Percentiles rank a stretch among this genome's conserved stretches.
Evolutionary conservation across 2,888 invertebrate genomes (phyloP).

Genomic region (Spatulosminthurus flaviceps): DNA sequence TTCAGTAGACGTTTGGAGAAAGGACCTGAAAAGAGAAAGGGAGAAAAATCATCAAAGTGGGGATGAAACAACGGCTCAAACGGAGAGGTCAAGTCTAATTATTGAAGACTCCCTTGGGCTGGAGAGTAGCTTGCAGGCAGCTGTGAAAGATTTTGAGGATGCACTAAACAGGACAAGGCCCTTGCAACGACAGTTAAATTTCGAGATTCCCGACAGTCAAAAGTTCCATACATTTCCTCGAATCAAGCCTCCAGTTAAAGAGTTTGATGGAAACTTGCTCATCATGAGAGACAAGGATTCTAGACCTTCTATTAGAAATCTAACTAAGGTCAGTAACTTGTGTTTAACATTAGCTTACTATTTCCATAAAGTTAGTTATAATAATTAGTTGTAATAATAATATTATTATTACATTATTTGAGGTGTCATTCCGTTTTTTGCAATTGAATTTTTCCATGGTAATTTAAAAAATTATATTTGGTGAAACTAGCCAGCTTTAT

Average conservation of each 20-base stretch:
- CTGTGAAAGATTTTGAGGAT: slow-evolving; percentile 77
- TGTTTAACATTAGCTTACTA: no score
- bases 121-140: slow-evolving; percentile 64
- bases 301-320: slow-evolving; percentile 34
- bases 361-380: no score
- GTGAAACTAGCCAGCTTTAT: no score
- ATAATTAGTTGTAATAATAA: no score
- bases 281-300: slow-evolving; percentile 34
- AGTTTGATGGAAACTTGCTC: slow-evolving; percentile 27
- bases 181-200: slow-evolving; percentile 53
- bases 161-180: slow-evolving; percentile 71
- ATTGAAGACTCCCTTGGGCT: slow-evolving; percentile 10
- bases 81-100: background rate
- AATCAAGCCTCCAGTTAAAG: slow-evolving; percentile 52
- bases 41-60: slow-evolving; percentile 27
- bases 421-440: background rate
- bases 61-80: background rate
- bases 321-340: no score
- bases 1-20: slow-evolving; percentile 53
- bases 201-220: slow-evolving; percentile 58
- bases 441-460: background rate
- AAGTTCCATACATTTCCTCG: slow-evolving; percentile 63
- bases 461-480: no score
- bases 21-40: slow-evolving; percentile 26
- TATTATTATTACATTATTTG: no score